phyloP scores from a whole-genome alignment of 2,797 vertebrate species.

The Darevskia nairensis region DNA sequence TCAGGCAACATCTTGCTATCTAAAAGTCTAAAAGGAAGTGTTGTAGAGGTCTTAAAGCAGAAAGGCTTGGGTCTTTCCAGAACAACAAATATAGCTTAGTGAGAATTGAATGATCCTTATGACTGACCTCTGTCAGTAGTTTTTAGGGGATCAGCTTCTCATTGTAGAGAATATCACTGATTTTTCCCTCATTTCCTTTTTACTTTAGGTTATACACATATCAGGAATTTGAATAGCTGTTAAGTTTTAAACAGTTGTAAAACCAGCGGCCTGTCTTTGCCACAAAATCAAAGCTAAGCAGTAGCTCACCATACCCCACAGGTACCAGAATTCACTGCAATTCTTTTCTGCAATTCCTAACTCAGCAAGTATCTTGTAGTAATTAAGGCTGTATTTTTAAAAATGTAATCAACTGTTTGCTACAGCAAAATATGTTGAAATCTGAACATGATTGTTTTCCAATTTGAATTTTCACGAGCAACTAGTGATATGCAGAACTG shows the following conservation, averaged over 20 bases:
- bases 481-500: background rate
- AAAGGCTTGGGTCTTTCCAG: background rate
- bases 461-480: background rate
- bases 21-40: background rate
- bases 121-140: background rate
- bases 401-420: background rate
- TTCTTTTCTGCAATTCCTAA: slow-evolving; percentile 3
- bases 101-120: background rate
- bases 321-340: slow-evolving; percentile 6
- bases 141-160: background rate
- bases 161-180: background rate
- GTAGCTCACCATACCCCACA: background rate
- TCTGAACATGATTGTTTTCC: background rate
- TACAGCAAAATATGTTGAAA: background rate
- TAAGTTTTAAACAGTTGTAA: slow-evolving; percentile 14
- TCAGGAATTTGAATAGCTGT: slow-evolving; percentile 4
- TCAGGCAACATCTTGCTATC: no score
- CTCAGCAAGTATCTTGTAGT: background rate
- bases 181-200: slow-evolving; percentile 14
- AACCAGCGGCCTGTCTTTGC: slow-evolving; percentile 18
- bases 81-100: background rate
- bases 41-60: background rate
- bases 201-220: slow-evolving; percentile 20
- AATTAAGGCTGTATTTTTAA: slow-evolving; percentile 20
- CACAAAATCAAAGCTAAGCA: slow-evolving; percentile 29